Evolutionary conservation across 2,888 invertebrate species (phyloP).

Genomic region (Cosmia trapezina): DNA sequence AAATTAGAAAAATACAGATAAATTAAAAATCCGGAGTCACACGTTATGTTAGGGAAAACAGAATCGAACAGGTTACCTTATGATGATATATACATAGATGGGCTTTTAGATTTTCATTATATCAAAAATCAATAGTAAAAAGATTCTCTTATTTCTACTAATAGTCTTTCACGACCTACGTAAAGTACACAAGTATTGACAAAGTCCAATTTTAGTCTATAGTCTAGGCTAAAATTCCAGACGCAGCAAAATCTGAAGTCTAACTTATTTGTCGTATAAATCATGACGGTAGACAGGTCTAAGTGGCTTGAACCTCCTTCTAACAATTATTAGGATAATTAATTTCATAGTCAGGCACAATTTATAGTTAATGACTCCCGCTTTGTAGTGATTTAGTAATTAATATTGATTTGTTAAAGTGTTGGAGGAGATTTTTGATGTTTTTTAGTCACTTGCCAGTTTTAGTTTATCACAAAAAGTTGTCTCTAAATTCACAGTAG

Average conservation of each 20-base stretch:
- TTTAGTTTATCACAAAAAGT: not conserved
- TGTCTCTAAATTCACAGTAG: not conserved
- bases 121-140: no score
- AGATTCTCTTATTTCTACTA: not conserved
- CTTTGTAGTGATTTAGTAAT: conserved; percentile 35
- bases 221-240: not conserved
- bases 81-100: no score
- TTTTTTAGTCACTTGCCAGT: not conserved
- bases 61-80: no score
- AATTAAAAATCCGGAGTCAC: no score
- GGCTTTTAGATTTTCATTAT: not conserved
- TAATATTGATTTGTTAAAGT: conserved; percentile 29
- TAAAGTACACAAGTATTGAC: not conserved
- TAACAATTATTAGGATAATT: conserved; percentile 55
- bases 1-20: no score
- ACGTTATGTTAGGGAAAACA: no score
- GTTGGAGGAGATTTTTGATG: not conserved
- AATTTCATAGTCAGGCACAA: conserved; percentile 34
- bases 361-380: conserved; percentile 21
- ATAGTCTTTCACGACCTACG: no score
- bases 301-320: conserved; percentile 31
- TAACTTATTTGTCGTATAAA: conserved; percentile 41
- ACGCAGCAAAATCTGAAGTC: conserved; percentile 3
- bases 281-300: conserved; percentile 28
- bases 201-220: not conserved